Evolutionary conservation across 2,888 invertebrate genomes (phyloP).

Genomic region (Micoletzkya japonica): DNA sequence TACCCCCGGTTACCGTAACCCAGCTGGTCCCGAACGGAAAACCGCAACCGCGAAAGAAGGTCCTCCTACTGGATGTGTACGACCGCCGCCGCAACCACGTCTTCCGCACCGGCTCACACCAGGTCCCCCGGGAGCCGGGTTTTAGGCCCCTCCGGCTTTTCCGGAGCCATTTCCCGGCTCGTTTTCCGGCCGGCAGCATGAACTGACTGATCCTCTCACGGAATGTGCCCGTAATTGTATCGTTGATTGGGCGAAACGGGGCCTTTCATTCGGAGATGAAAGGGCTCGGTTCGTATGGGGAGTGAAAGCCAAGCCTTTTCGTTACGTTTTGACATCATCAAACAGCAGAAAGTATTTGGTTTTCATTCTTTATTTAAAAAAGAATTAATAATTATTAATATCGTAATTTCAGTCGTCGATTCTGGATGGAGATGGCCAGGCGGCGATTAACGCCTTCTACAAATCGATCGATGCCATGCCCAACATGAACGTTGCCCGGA

Average conservation of each 20-base stretch:
- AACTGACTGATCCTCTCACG: no score
- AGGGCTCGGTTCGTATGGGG: no score
- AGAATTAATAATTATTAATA: neutral
- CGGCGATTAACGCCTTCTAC: conserved; percentile 96
- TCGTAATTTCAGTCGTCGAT: conserved; percentile 56
- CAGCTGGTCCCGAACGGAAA: neutral
- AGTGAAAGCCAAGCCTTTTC: no score
- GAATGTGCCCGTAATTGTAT: no score
- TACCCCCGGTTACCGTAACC: no score
- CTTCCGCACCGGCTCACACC: neutral
- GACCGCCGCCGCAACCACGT: neutral
- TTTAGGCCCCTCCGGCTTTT: no score
- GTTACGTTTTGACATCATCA: neutral
- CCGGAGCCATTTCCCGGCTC: no score
- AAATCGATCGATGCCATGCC: conserved; percentile 99
- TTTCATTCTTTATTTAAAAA: neutral
- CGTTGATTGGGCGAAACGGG: no score
- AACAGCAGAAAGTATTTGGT: conserved; percentile 3
- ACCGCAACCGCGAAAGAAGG: conserved; percentile 11
- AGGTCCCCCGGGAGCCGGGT: no score
- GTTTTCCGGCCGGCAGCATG: no score
- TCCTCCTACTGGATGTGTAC: conserved; percentile 26
- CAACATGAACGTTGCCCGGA: conserved; percentile 81
- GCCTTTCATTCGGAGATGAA: no score
- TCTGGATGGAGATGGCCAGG: conserved; percentile 70